These are phyloP conservation scores for Pteronotus mesoamericanus DNA, from an alignment of 2,797 vertebrate genomes.

Conservation along the genomic window DNA sequence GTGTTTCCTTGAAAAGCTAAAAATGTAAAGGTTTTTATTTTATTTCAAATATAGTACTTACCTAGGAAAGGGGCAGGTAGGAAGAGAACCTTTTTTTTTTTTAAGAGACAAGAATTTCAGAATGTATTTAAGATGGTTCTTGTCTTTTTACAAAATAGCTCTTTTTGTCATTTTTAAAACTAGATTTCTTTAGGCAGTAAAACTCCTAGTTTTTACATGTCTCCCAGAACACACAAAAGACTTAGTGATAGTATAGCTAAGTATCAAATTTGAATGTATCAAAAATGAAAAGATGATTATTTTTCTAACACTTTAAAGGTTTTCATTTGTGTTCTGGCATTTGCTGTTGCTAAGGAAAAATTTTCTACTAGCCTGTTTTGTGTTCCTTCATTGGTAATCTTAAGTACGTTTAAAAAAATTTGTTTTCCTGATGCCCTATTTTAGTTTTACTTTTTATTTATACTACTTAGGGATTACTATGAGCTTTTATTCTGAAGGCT, in stretches of 20 bases:
- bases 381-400: background rate
- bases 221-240: background rate
- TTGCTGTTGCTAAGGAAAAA: constrained; percentile 2
- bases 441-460: background rate
- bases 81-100: background rate
- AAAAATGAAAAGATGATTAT: background rate
- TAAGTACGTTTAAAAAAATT: background rate
- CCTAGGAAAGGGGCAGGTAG: background rate
- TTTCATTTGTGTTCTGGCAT: constrained; percentile 23
- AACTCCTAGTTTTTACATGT: background rate
- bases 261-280: background rate
- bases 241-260: background rate
- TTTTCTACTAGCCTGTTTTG: background rate
- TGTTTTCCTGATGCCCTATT: background rate
- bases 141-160: background rate
- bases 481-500: background rate
- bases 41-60: constrained; percentile 33
- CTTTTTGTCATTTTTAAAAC: background rate
- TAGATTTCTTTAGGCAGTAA: background rate
- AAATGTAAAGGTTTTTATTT: background rate
- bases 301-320: background rate
- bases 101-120: background rate
- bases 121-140: background rate
- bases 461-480: background rate
- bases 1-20: background rate